These are phyloP conservation scores for Bujurquina vittata DNA, from an alignment of 2,113 vertebrate genomes.

Conservation along the genomic window DNA sequence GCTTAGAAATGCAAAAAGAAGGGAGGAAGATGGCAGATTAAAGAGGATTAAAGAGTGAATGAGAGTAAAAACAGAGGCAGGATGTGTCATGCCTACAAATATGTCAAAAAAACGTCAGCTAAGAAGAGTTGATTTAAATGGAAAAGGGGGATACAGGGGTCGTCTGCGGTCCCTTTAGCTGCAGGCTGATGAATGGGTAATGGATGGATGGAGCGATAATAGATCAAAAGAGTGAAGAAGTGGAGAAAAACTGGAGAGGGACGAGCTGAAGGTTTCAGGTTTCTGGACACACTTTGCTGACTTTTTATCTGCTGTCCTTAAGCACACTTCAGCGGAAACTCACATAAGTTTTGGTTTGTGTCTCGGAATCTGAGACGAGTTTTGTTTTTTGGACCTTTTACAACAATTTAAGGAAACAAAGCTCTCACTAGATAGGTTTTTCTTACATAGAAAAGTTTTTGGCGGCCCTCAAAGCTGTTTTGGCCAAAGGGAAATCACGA, in stretches of 20 bases:
- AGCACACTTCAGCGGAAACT: neutral
- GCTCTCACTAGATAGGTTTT: neutral
- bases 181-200: slow-evolving; percentile 21
- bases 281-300: slow-evolving; percentile 1
- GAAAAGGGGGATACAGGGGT: neutral
- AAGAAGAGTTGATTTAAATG: neutral
- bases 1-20: neutral
- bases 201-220: slow-evolving; percentile 28
- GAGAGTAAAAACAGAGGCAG: neutral
- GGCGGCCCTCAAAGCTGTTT: neutral
- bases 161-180: neutral
- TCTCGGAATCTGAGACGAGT: neutral
- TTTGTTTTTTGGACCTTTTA: neutral
- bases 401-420: neutral
- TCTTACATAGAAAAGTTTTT: neutral
- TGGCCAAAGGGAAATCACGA: neutral
- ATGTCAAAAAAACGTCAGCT: neutral
- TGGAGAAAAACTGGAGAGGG: neutral
- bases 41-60: slow-evolving; percentile 19
- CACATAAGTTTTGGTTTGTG: neutral
- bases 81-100: neutral
- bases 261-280: slow-evolving; percentile 21
- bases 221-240: slow-evolving; percentile 32
- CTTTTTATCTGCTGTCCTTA: neutral
- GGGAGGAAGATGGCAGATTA: slow-evolving; percentile 31